These are phyloP conservation scores for Proales similis DNA, from an alignment of 1,140 invertebrate genomes.

Conservation along the genomic window DNA sequence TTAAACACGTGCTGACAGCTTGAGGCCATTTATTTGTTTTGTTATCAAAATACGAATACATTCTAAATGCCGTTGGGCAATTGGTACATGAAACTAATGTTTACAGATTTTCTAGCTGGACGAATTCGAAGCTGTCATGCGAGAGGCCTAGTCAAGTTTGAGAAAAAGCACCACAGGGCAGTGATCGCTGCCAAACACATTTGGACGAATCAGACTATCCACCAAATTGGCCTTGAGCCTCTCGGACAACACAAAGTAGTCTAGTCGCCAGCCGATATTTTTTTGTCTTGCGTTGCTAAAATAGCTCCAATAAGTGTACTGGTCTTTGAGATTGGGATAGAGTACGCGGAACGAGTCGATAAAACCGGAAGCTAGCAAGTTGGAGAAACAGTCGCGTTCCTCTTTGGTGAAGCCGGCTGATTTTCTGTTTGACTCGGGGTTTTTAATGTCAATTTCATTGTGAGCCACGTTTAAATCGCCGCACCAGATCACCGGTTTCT, in stretches of 20 bases:
- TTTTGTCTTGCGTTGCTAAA: slow-evolving; percentile 72
- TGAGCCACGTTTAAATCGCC: slow-evolving; percentile 97
- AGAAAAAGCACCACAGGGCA: slow-evolving; percentile 46
- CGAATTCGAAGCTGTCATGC: too few species aligned
- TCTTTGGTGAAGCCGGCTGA: slow-evolving; percentile 90
- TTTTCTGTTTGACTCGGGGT: slow-evolving; percentile 80
- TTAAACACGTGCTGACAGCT: too few species aligned
- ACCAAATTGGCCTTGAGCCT: slow-evolving; percentile 60
- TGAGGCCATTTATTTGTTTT: too few species aligned
- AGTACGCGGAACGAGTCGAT: slow-evolving; percentile 79
- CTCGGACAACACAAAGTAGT: slow-evolving; percentile 78
- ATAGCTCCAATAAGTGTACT: slow-evolving; percentile 92
- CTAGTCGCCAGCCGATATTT: slow-evolving; percentile 91
- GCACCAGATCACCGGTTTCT: slow-evolving; percentile 60
- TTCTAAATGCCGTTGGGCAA: too few species aligned
- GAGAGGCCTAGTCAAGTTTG: too few species aligned
- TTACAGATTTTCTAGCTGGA: too few species aligned
- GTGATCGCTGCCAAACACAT: slow-evolving; percentile 52
- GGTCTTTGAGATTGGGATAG: slow-evolving; percentile 72
- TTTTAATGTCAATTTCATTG: slow-evolving; percentile 83
- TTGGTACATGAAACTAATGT: too few species aligned
- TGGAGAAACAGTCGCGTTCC: slow-evolving; percentile 73
- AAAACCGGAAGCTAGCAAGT: slow-evolving; percentile 55
- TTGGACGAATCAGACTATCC: slow-evolving; percentile 63
- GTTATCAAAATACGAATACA: too few species aligned